A percentile compares a stretch with the other conserved stretches of the same genome.
phyloP scores from a whole-genome alignment of 2,888 invertebrate species.

The Osedax fenrisi region DNA sequence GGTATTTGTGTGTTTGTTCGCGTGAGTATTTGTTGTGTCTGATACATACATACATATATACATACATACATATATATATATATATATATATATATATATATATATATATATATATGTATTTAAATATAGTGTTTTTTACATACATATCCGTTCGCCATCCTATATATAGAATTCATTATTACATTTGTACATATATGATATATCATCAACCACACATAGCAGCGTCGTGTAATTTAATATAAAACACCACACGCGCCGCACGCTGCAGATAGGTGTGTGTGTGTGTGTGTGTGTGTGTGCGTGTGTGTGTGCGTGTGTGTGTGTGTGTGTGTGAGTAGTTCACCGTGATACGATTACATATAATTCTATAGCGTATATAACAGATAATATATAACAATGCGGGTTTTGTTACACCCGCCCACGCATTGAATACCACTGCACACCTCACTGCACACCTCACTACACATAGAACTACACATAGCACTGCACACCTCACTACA shows the following conservation, averaged over 20 bases:
- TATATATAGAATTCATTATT: not conserved
- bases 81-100: slow-evolving; percentile 8
- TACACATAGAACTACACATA: no score
- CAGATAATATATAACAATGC: no score
- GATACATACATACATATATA: not conserved
- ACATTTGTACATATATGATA: not conserved
- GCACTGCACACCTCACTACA: no score
- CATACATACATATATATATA: not conserved
- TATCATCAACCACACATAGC: not conserved
- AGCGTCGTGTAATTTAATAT: no score
- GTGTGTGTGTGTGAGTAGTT: not conserved
- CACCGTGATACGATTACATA: not conserved
- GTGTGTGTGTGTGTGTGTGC: not conserved
- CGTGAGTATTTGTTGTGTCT: not conserved
- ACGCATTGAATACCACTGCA: no score
- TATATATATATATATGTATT: slow-evolving; percentile 11
- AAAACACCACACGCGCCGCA: no score
- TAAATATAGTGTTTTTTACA: slow-evolving; percentile 7
- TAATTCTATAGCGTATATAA: not conserved
- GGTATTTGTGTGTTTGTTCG: not conserved
- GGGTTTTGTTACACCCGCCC: no score
- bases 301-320: not conserved
- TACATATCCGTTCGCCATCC: slow-evolving; percentile 2
- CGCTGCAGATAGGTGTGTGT: no score
- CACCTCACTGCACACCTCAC: no score